A percentile compares a stretch with the other conserved stretches of the same genome.
Conservation (phyloP, 2,797 vertebrate genomes). For the Enteromius fasciolatus region DNA sequence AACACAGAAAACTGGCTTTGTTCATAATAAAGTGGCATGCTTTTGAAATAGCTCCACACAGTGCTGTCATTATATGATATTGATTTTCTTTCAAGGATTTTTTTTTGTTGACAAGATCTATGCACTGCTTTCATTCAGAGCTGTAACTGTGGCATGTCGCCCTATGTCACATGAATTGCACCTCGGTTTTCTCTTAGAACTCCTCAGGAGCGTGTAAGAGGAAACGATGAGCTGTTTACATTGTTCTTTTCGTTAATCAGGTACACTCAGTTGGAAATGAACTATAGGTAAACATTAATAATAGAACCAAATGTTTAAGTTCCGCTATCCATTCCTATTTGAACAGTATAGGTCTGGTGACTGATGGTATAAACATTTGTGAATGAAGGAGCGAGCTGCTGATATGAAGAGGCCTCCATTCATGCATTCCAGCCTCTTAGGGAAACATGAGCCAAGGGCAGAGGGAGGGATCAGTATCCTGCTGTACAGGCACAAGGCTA, state of each 20-base stretch:
- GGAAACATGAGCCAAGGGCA: conserved; percentile 69
- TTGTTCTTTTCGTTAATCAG: conserved; percentile 53
- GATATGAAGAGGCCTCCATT: conserved; percentile 71
- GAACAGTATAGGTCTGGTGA: conserved; percentile 72
- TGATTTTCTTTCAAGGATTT: not conserved
- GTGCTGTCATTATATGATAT: not conserved
- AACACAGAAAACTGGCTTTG: conserved; percentile 55
- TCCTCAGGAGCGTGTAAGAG: conserved; percentile 25
- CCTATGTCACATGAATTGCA: conserved; percentile 15
- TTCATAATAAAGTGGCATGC: conserved; percentile 44
- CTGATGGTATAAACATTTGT: conserved; percentile 75
- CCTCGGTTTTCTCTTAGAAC: conserved; percentile 13
- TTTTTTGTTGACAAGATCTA: not conserved
- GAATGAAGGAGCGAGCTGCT: conserved; percentile 71
- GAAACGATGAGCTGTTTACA: conserved; percentile 50
- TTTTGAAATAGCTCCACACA: not conserved
- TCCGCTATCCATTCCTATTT: conserved; percentile 66
- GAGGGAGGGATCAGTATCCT: conserved; percentile 51
- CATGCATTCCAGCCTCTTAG: conserved; percentile 72
- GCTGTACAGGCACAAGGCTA: conserved; percentile 48
- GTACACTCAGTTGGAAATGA: conserved; percentile 60
- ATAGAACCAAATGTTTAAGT: conserved; percentile 59
- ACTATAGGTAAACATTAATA: conserved; percentile 62
- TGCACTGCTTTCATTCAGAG: not conserved
- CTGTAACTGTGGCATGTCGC: not conserved